Base-by-base conservation (phyloP, 53 echinoderm and acorn worm genomes). In the Echinometra lucunter region DNA sequence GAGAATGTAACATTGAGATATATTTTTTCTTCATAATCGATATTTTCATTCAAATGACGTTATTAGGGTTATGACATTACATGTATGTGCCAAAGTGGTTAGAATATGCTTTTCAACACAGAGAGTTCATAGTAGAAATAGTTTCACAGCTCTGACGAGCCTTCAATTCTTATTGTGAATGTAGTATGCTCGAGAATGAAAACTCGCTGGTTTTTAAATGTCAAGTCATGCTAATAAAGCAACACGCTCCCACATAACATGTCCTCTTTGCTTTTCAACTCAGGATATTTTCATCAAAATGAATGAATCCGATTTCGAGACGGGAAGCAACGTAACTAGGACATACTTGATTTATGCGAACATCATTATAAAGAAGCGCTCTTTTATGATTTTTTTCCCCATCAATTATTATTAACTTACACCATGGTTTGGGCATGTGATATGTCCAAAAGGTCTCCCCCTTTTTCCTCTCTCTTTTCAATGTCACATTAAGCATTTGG, bases 261-360 rank as follows among this genome's bases (percentile, higher is more conserved):
- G 49, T 85, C 85, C 85, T 27, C 49, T 85, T 85, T 85, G 47
- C 85, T 85, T n/a, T 78, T 49, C 49, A 85, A 47, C 47, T 18
- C 85, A 53, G 47, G 49, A 85, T 49, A 85, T 85, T 85, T 47
- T 82, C 11, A 9, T 44, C 38, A 85, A 85, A 85, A 85, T 85
- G 85, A 85, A 85, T 85, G 85, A 85, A 85, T 85, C 47, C 85
- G 85, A 83, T n/a, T 83, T 49, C n/a, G 45, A 83, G 27, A 83
- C 27, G 47, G 2, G n/a, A 49, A 85, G 19, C 11, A 85, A 49
- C n/a, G n/a, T n/a, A n/a, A 49, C 53, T 85, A 85, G 85, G 85
- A 28, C 85, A 49, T 17, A 19, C 47, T n/a, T 85, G 85, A 85
- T 49, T 85, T 49, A 35, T 74, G 74, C 12, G 37, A 35, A 74